Evolutionary conservation across 2,113 vertebrate genomes (phyloP).

Genomic region (Rallus limicola): DNA sequence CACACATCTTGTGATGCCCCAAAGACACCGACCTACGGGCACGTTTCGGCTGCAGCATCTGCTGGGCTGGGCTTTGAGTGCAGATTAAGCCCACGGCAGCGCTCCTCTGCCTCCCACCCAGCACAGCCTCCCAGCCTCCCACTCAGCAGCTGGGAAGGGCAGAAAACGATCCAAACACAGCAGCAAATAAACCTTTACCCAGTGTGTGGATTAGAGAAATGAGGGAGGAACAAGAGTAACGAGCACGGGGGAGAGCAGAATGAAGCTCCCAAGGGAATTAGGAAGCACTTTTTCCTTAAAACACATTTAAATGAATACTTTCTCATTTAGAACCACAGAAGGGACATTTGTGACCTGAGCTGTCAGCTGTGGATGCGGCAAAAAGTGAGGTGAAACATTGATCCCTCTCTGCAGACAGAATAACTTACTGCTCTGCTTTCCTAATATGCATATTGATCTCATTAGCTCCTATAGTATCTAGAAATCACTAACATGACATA

Average conservation of each 20-base stretch:
- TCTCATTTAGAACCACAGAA: not conserved
- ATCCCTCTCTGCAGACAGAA: not conserved
- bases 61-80: not conserved
- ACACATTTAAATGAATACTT: not conserved
- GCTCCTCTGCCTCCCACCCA: not conserved
- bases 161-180: not conserved
- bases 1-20: not conserved
- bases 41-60: not conserved
- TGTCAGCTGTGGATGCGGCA: not conserved
- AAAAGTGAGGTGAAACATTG: not conserved
- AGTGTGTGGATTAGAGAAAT: not conserved
- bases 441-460: not conserved
- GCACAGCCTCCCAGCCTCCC: not conserved
- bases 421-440: not conserved
- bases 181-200: not conserved
- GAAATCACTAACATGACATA: not conserved
- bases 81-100: not conserved
- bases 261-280: not conserved
- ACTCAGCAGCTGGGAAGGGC: not conserved
- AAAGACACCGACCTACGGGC: not conserved
- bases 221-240: not conserved
- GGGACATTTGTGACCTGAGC: not conserved
- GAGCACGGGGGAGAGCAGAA: not conserved
- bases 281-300: not conserved
- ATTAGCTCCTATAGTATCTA: not conserved